These are phyloP conservation scores for Plecturocebus donacophilus DNA, from an alignment of 2,113 vertebrate genomes.

Conservation along the genomic window DNA sequence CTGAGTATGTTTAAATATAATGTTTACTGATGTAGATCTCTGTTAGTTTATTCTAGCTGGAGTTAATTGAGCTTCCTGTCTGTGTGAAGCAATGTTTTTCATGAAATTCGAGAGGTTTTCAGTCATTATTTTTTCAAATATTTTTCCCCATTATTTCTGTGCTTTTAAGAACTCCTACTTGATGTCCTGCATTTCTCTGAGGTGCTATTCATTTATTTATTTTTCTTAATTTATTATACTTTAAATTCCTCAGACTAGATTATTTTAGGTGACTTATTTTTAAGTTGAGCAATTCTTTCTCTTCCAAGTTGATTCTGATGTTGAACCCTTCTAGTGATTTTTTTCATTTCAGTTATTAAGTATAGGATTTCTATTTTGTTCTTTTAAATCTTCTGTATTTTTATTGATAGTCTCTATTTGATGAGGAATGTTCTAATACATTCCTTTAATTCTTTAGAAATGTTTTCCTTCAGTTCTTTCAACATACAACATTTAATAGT, in stretches of 20 bases:
- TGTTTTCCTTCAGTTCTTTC: neutral
- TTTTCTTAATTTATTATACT: neutral
- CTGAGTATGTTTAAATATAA: neutral
- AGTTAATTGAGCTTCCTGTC: neutral
- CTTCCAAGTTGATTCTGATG: neutral
- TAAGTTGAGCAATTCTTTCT: neutral
- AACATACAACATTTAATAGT: neutral
- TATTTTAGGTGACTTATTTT: neutral
- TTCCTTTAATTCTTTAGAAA: neutral
- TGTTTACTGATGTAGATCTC: neutral
- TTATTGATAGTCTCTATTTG: neutral
- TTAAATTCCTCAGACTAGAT: neutral
- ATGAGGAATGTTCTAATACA: neutral
- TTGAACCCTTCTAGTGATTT: neutral
- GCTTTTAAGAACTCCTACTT: neutral
- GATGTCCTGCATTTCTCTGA: neutral
- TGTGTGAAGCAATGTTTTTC: neutral
- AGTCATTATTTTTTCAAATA: neutral
- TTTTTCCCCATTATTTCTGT: neutral
- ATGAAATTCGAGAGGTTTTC: neutral
- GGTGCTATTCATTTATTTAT: neutral
- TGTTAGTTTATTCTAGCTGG: neutral
- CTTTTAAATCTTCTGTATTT: neutral
- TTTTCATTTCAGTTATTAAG: neutral
- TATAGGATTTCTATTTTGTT: neutral